Conservation (phyloP, 2,797 vertebrate genomes). For the Alca torda region DNA sequence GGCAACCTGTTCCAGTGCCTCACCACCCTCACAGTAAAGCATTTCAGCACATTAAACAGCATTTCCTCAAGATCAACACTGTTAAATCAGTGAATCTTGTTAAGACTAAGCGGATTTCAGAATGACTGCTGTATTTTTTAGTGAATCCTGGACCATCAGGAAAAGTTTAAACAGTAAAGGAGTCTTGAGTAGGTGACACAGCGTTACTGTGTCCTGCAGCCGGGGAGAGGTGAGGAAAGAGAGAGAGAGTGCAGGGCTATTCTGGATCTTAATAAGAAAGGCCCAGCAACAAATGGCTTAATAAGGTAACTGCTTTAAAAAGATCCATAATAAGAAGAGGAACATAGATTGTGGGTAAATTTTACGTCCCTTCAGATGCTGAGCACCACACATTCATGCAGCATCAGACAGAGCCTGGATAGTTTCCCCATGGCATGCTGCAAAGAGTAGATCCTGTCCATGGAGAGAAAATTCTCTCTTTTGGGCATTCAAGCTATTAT, state of each 20-base stretch:
- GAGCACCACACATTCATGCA: background rate
- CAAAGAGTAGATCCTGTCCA: background rate
- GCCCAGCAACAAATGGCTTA: background rate
- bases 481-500: background rate
- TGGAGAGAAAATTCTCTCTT: background rate
- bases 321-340: background rate
- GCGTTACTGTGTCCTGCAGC: background rate
- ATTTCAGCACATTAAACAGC: background rate
- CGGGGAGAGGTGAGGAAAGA: background rate
- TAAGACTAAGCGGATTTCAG: background rate
- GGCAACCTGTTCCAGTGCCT: too few species aligned
- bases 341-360: background rate
- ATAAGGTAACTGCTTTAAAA: background rate
- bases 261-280: background rate
- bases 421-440: background rate
- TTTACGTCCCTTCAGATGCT: background rate
- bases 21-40: too few species aligned
- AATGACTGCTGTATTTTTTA: background rate
- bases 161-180: background rate
- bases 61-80: background rate
- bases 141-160: background rate
- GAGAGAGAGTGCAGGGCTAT: background rate
- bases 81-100: background rate
- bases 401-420: background rate
- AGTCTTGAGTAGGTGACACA: background rate